Evolutionary conservation across 2,113 vertebrate species (phyloP).

Genomic region (Odocoileus hemionus): DNA sequence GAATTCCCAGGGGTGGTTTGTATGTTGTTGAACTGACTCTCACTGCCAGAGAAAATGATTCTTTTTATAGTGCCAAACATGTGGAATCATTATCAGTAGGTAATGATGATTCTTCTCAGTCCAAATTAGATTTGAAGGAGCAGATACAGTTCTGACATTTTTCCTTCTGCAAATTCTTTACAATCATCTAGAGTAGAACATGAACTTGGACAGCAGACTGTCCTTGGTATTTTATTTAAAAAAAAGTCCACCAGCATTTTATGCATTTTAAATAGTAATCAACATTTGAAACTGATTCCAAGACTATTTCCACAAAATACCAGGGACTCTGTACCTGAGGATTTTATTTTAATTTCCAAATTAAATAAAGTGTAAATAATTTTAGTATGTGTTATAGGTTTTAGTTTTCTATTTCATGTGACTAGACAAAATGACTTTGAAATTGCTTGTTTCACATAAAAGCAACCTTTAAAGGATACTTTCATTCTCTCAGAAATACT

Average conservation of each 20-base stretch:
- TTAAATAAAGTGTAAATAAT: slow-evolving; percentile 45
- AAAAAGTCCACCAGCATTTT: slow-evolving; percentile 7
- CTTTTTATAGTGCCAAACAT: slow-evolving; percentile 38
- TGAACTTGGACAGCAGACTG: background rate
- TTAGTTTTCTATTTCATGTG: slow-evolving; percentile 54
- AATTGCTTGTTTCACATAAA: slow-evolving; percentile 38
- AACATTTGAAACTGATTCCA: slow-evolving; percentile 20
- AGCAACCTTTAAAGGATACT: slow-evolving; percentile 44
- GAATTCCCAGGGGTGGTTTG: background rate
- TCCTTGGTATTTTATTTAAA: slow-evolving; percentile 5
- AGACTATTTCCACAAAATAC: background rate
- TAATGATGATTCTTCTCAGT: slow-evolving; percentile 34
- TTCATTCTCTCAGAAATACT: slow-evolving; percentile 12
- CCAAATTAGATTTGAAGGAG: slow-evolving; percentile 56
- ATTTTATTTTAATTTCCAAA: slow-evolving; percentile 47
- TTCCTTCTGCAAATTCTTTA: slow-evolving; percentile 49
- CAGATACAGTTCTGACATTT: slow-evolving; percentile 32
- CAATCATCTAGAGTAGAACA: background rate
- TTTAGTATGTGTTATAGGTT: slow-evolving; percentile 47
- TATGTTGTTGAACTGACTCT: background rate
- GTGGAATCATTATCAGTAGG: slow-evolving; percentile 50
- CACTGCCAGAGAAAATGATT: background rate
- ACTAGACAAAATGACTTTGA: slow-evolving; percentile 42
- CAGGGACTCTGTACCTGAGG: background rate
- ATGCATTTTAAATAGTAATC: slow-evolving; percentile 22